Base-by-base conservation (phyloP, 2,797 vertebrate species). In the Betta splendens region DNA sequence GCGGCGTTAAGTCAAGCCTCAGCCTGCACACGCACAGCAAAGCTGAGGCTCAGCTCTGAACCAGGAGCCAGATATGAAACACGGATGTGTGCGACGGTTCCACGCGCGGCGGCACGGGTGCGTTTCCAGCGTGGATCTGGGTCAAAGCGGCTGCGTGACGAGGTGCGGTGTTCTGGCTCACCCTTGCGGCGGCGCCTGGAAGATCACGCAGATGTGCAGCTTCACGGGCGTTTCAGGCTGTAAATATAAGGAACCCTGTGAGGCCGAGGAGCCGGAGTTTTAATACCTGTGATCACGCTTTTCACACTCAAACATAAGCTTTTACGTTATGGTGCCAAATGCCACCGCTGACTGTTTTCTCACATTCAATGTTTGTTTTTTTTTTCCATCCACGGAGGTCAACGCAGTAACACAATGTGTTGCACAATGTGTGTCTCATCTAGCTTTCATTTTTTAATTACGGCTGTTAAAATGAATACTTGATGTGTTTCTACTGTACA, bases 111-210 rank as follows among this genome's bases (percentile, higher is more conserved):
- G 54, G 21, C 7, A 29, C 3, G 23, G 35, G 9, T 35, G 7
- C 49, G 1, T 36, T 12, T 13, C 9, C 9, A 13, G 2, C 18
- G 13, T 47, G 5, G 63, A 72, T 74, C 26, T 43, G 32, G 56
- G 64, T 69, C 44, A 61, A 18, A 18, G n/a, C 25, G 10, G 28
- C 4, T 17, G 48, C 48, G 25, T 12, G 13, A 16, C 9, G 10
- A 31, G 23, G 17, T 28, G 37, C 10, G 22, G 33, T 38, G 26
- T 36, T 48, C 5, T 50, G 35, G 60, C 54, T 43, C 81, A 10
- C 37, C 23, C 75, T 11, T 33, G 60, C 58, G 77, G 49, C 60
- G 2, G 21, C 50, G 20, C 52, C 49, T 62, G 35, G 23, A 15
- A 77, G 43, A 67, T 46, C 64, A n/a, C n/a, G n/a, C n/a, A n/a